A percentile compares a stretch with the other conserved stretches of the same genome.
Conservation (phyloP, 2,797 vertebrate species). For the Remorina albescens region DNA sequence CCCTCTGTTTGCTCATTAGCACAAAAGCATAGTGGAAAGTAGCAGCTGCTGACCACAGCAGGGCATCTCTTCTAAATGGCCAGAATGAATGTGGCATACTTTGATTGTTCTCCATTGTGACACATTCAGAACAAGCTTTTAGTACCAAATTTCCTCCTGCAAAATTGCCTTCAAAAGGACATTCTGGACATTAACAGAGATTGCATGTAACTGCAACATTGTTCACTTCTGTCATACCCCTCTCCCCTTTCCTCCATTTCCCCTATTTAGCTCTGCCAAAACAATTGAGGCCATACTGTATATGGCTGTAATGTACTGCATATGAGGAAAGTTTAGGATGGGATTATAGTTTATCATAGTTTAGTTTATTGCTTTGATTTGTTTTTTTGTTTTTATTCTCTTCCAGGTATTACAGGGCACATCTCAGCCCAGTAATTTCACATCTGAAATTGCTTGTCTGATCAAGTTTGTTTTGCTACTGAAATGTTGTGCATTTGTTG, state of each 20-base stretch:
- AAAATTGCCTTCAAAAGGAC: background rate
- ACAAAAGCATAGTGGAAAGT: background rate
- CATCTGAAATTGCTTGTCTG: background rate
- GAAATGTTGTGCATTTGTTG: background rate
- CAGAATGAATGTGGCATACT: background rate
- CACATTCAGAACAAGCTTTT: background rate
- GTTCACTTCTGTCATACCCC: background rate
- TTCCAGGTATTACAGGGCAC: background rate
- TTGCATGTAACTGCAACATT: background rate
- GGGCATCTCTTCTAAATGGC: background rate
- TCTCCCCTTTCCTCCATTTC: background rate
- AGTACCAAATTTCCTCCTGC: background rate
- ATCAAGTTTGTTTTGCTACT: background rate
- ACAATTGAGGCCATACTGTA: background rate
- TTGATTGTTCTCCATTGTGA: conserved; percentile 2
- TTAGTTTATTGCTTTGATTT: background rate
- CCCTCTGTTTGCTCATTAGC: background rate
- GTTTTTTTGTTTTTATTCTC: background rate
- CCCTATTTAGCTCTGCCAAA: background rate
- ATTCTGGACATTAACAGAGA: background rate
- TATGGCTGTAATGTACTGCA: too few species aligned
- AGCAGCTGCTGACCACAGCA: background rate
- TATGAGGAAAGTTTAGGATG: background rate
- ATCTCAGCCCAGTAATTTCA: background rate
- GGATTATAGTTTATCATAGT: background rate